Conservation (phyloP, 2,888 invertebrate species). For the Cephalotes varians region DNA sequence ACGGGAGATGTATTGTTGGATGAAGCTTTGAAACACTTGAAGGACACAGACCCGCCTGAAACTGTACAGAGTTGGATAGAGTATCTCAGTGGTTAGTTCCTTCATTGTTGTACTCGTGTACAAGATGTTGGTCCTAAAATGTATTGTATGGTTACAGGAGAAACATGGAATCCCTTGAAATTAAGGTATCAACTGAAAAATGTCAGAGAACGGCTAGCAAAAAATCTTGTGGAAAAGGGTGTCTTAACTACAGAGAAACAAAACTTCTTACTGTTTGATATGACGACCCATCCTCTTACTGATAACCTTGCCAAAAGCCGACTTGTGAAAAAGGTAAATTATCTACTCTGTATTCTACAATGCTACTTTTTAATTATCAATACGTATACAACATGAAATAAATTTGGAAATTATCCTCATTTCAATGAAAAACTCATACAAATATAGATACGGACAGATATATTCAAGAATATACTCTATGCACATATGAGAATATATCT, state of each 20-base stretch:
- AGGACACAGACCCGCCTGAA: constrained; percentile 99
- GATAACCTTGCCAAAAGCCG: constrained; percentile 98
- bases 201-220: constrained; percentile 99
- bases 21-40: constrained; percentile 98
- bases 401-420: background rate
- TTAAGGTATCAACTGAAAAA: constrained; percentile 99
- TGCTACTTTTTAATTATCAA: background rate
- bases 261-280: constrained; percentile 99
- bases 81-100: constrained; percentile 95
- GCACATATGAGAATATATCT: background rate
- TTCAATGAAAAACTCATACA: background rate
- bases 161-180: constrained; percentile 99
- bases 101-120: background rate
- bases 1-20: constrained; percentile 99
- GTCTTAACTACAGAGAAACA: constrained; percentile 99
- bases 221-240: constrained; percentile 99
- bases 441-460: background rate
- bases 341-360: constrained; percentile 62
- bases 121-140: background rate
- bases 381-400: background rate
- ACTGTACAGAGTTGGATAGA: constrained; percentile 99
- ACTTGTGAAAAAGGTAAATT: constrained; percentile 95
- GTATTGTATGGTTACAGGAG: constrained; percentile 88
- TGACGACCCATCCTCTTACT: constrained; percentile 99
- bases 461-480: background rate